Percentiles rank a stretch among this genome's conserved stretches.
Evolutionary conservation across 1,140 invertebrate species (phyloP).

Genomic region (Heterodera schachtii): DNA sequence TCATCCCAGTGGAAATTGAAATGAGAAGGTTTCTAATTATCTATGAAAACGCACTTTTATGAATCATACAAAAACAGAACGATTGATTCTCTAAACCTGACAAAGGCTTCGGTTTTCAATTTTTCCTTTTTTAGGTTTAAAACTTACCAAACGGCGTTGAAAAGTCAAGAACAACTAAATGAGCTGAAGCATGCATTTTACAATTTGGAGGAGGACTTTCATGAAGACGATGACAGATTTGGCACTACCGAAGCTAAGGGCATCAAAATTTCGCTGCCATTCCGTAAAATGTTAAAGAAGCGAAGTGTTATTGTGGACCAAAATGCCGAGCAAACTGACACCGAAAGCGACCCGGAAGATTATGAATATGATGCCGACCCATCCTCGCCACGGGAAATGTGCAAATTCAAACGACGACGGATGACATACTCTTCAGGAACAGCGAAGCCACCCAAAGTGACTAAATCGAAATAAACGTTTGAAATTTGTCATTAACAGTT

Average conservation of each 20-base stretch:
- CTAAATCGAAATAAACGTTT: neutral
- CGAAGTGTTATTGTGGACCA: neutral
- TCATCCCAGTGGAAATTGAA: conserved; percentile 26
- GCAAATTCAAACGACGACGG: neutral
- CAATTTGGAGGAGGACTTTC: conserved; percentile 23
- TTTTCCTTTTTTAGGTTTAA: conserved; percentile 16
- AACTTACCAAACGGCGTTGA: neutral
- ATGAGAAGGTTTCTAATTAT: conserved; percentile 16
- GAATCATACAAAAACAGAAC: too few species aligned
- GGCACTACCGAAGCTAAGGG: neutral
- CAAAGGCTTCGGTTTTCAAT: neutral
- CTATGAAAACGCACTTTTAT: neutral
- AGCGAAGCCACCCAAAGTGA: conserved; percentile 19
- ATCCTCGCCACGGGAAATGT: neutral
- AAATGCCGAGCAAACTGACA: neutral
- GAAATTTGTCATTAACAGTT: neutral
- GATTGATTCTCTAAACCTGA: too few species aligned
- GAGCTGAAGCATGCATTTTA: neutral
- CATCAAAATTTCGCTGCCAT: conserved; percentile 1
- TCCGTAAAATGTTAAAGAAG: neutral
- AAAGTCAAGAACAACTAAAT: neutral
- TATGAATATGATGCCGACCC: neutral
- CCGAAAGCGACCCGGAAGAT: neutral
- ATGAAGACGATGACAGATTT: conserved; percentile 8
- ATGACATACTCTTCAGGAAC: neutral